These are phyloP conservation scores for Brevimyrus niger DNA, from an alignment of 2,113 vertebrate genomes.

Conservation along the genomic window DNA sequence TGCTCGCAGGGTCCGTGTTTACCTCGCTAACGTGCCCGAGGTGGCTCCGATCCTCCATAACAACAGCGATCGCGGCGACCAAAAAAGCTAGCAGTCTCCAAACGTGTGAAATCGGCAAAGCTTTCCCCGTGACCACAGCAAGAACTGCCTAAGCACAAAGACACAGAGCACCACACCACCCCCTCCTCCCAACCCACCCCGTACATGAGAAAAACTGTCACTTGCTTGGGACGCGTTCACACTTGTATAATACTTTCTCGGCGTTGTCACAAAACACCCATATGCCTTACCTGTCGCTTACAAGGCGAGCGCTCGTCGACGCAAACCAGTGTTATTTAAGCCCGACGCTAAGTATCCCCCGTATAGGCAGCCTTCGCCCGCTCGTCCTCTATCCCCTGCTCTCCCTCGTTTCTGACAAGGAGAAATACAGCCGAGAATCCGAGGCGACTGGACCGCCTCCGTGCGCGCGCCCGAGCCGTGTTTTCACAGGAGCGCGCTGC, in stretches of 20 bases:
- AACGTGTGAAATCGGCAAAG: slow-evolving; percentile 2
- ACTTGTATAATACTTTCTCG: slow-evolving; percentile 11
- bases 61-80: background rate
- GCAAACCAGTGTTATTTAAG: slow-evolving; percentile 22
- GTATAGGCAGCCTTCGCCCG: slow-evolving; percentile 22
- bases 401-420: slow-evolving; percentile 33
- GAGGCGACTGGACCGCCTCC: slow-evolving; percentile 40
- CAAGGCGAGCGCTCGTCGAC: slow-evolving; percentile 29
- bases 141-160: slow-evolving; percentile 48
- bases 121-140: slow-evolving; percentile 29
- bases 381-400: slow-evolving; percentile 17
- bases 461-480: slow-evolving; percentile 36
- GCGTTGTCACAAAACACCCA: background rate
- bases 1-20: slow-evolving; percentile 17
- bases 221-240: slow-evolving; percentile 10
- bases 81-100: background rate
- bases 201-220: slow-evolving; percentile 29
- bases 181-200: slow-evolving; percentile 25
- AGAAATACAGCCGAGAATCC: slow-evolving; percentile 35
- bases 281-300: slow-evolving; percentile 39
- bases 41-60: background rate
- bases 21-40: background rate
- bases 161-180: slow-evolving; percentile 34
- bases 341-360: slow-evolving; percentile 33
- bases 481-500: slow-evolving; percentile 32